Evolutionary conservation across 2,888 invertebrate genomes (phyloP), one percentile per base, ranked within the genome.

Genomic region (Aspidapion aeneum): DNA sequence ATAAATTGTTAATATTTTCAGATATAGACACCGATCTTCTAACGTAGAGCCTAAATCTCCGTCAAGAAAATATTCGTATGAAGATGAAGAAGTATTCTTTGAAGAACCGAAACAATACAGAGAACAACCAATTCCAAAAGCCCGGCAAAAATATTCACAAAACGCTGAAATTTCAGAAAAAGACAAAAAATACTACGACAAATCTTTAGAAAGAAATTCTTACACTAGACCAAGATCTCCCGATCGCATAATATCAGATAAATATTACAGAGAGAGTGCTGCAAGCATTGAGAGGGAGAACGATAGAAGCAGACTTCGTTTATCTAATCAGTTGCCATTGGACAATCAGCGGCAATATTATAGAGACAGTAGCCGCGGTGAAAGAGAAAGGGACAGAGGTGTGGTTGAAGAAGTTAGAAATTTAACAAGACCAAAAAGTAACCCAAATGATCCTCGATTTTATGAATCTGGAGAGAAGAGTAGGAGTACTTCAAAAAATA

Each of bases 91-190:
- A 12, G 74, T 74, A 7, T 72, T 69, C 60, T 73, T 70, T 18
- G 74, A 75, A 7, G 69, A 72, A 1, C 65, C 63, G n/a, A 68
- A 67, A 21, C 66, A 68, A n/a, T 70, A 67, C 35, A 69, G 68
- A 57, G 70, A 72, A 2, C 70, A 71, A 9, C 78, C 78, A 1
- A 70, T 77, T 16, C 75, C 78, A 1, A 78, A 78, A 70, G 71
- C 71, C 1, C 66, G 75, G 61, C 65, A 22, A 57, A 64, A 7
- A 35, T 12, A 7, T 35, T 3, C 35, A 7, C 35, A 35, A 12
- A 3, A 35, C 12, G 35, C 35, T 35, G 35, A 35, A 35, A 35
- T 35, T 7, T 35, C 12, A 3, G 71, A 72, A 1, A 71, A 73
- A 18, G 69, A 69, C n/a, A 62, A 64, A 9, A 69, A 71, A 21